Evolutionary conservation across 1,140 invertebrate genomes (phyloP), one percentile per base, ranked within the genome.

Genomic region (Schlechtendalia chinensis): DNA sequence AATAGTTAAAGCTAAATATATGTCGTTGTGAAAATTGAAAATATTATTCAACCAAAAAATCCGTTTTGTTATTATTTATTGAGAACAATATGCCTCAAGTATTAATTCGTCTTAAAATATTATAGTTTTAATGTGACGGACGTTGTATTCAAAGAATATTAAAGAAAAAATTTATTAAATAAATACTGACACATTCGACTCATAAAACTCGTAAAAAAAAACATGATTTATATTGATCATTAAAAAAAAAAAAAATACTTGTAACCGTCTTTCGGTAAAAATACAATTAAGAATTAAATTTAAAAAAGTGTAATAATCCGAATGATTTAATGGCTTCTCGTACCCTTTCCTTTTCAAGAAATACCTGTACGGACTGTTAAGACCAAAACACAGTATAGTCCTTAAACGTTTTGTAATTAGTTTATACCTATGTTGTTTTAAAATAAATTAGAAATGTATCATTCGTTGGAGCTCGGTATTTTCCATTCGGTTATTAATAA

Each of bases 381-480:
- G 16, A 16, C 8, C 27, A 61, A 27, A 29, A 61, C 59, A 16
- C 6, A 61, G 14, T 16, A 16, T 45, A 45, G 27, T 61, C 17
- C 17, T 61, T 61, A 61, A 61, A 61, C 27, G 27, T n/a, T 29
- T 61, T 61, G 24, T 61, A 61, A 61, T 61, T 61, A 29, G 16
- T 61, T 61, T 56, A 56, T 56, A n/a, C 27, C 6, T 14, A 29
- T 16, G 59, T 17, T 29, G 16, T 61, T 61, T 29, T n/a, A n/a
- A 61, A 61, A 61, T 61, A 61, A 61, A 29, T 29, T 61, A 10
- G 22, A 27, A 61, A 61, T 61, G 59, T 61, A 61, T 61, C 59
- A 61, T 61, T 61, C n/a, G 59, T 61, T 24, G 29, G 24, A 61
- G 29, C 17, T 2, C 17, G 10, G 39, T 4, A 45, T 61, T 27